Conservation (phyloP, 2,113 vertebrate genomes). For the Actenoides hombroni region DNA sequence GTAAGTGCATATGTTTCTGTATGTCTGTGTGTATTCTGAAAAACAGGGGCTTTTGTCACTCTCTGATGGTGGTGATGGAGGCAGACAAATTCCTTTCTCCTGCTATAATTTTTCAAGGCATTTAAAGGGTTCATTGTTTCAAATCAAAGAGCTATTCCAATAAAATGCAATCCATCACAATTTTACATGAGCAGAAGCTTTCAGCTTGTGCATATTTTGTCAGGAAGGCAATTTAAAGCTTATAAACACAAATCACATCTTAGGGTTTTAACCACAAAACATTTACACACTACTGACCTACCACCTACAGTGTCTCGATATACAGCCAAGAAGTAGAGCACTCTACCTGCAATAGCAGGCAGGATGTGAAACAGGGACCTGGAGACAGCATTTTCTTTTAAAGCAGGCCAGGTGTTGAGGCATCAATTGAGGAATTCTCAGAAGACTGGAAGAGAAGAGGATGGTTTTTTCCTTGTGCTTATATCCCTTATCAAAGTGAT, state of each 20-base stretch:
- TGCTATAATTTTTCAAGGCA: neutral
- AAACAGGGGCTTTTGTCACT: neutral
- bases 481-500: neutral
- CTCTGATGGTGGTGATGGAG: neutral
- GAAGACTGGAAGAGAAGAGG: neutral
- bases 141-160: constrained; percentile 53
- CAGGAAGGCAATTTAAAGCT: constrained; percentile 61
- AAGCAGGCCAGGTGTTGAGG: neutral
- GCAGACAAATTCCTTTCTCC: neutral
- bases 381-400: neutral
- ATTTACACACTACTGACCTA: constrained; percentile 14
- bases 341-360: neutral
- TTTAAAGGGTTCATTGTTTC: constrained; percentile 37
- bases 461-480: neutral
- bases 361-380: neutral
- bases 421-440: neutral
- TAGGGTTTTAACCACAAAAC: constrained; percentile 50
- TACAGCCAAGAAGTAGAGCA: neutral
- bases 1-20: neutral
- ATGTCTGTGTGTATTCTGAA: neutral
- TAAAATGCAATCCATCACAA: constrained; percentile 46
- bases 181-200: constrained; percentile 41
- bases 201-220: constrained; percentile 43
- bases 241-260: constrained; percentile 64
- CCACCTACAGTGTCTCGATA: neutral